Evolutionary conservation across 2,888 invertebrate species (phyloP).

Genomic region (Endotricha flammealis): DNA sequence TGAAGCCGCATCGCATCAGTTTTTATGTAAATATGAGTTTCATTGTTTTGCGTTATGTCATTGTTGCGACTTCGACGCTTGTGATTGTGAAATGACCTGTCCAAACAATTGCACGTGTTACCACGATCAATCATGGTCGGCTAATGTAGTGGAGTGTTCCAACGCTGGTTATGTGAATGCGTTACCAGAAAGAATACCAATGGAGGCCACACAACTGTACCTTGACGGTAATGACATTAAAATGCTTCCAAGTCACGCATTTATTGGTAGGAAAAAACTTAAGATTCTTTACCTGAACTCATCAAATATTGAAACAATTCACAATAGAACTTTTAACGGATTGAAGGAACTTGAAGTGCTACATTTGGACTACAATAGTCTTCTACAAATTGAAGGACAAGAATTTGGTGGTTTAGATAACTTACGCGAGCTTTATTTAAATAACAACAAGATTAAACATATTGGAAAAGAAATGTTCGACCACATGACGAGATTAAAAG

Average conservation of each 20-base stretch:
- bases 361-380: conserved; percentile 85
- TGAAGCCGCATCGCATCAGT: conserved; percentile 88
- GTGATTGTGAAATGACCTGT: conserved; percentile 95
- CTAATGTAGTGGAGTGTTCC: conserved; percentile 91
- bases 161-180: conserved; percentile 82
- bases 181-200: conserved; percentile 90
- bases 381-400: conserved; percentile 84
- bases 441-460: conserved; percentile 83
- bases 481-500: conserved; percentile 80
- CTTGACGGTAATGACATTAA: conserved; percentile 90
- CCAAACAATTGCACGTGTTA: conserved; percentile 92
- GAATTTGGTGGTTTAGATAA: conserved; percentile 89
- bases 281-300: conserved; percentile 86
- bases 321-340: conserved; percentile 92
- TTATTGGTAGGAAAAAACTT: conserved; percentile 89
- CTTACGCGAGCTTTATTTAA: conserved; percentile 84
- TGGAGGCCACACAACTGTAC: conserved; percentile 93
- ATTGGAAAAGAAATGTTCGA: conserved; percentile 86
- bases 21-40: conserved; percentile 89
- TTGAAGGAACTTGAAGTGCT: conserved; percentile 85
- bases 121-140: conserved; percentile 91
- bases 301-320: conserved; percentile 86
- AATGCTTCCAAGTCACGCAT: conserved; percentile 87
- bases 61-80: conserved; percentile 94
- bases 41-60: conserved; percentile 93